A percentile compares a stretch with the other conserved stretches of the same genome.
Conservation (phyloP, 2,888 invertebrate genomes). For the Eupithecia pulchellata region DNA sequence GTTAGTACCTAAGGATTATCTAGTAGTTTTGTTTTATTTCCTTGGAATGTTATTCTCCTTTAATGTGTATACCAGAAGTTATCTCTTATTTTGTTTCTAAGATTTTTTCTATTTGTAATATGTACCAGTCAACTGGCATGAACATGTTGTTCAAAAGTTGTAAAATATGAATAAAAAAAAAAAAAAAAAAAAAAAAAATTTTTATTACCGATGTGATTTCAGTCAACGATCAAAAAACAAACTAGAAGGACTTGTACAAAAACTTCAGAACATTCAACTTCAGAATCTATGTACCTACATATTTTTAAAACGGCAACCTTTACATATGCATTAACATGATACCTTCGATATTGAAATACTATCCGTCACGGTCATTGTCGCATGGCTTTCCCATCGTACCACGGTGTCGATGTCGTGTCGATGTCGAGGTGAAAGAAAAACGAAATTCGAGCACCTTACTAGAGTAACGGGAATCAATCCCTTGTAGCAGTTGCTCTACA, state of each 20-base stretch:
- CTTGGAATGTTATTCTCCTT: too few relatives aligned
- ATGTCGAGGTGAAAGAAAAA: constrained; percentile 40
- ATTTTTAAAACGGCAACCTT: not conserved
- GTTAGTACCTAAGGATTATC: too few relatives aligned
- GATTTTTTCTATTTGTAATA: too few relatives aligned
- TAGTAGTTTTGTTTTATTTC: too few relatives aligned
- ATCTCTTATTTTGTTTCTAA: too few relatives aligned
- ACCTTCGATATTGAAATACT: constrained; percentile 62
- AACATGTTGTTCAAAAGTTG: too few relatives aligned
- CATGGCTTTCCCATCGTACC: constrained; percentile 70
- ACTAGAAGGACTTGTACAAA: not conserved
- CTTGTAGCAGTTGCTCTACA: not conserved
- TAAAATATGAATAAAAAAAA: too few relatives aligned
- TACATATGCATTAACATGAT: constrained; percentile 47
- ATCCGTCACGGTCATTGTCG: constrained; percentile 70
- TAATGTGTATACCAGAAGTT: too few relatives aligned
- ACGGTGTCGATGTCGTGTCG: constrained; percentile 54
- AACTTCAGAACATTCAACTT: not conserved
- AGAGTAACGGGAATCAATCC: constrained; percentile 20
- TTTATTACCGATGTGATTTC: too few relatives aligned
- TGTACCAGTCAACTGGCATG: too few relatives aligned
- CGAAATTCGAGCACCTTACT: constrained; percentile 33
- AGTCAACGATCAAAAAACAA: not conserved
- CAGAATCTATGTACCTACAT: not conserved
- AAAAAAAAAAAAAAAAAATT: too few relatives aligned